These are phyloP conservation scores for Drosophila anceps DNA, from an alignment of 2,888 invertebrate genomes.

Conservation along the genomic window DNA sequence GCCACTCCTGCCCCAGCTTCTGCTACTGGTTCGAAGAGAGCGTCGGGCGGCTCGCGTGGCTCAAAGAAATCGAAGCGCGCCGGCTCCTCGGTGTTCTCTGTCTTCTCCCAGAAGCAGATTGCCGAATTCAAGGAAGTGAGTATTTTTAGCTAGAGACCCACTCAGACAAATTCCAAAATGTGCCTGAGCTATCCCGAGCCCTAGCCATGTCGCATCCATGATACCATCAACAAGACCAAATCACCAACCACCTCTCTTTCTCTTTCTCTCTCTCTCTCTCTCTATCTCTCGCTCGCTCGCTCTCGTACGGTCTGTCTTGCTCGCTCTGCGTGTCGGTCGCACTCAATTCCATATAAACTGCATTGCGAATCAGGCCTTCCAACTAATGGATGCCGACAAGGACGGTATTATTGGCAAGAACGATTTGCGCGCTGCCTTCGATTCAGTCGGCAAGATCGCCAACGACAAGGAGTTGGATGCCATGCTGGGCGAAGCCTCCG, in stretches of 20 bases:
- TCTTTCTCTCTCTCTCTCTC: conserved; percentile 63
- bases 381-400: conserved; percentile 98
- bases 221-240: conserved; percentile 63
- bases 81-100: conserved; percentile 98
- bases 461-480: conserved; percentile 96
- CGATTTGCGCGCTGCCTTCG: conserved; percentile 96
- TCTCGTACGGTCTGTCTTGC: conserved; percentile 39
- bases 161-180: conserved; percentile 11
- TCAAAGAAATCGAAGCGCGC: conserved; percentile 91
- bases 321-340: conserved; percentile 23
- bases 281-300: conserved; percentile 41
- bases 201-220: conserved; percentile 35
- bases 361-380: conserved; percentile 90
- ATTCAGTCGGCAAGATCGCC: conserved; percentile 95
- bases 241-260: conserved; percentile 76
- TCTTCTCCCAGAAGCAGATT: conserved; percentile 98
- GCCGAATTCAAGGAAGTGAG: conserved; percentile 97
- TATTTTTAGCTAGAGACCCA: conserved; percentile 31
- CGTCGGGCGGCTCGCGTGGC: conserved; percentile 89
- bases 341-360: background rate
- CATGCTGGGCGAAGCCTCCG: conserved; percentile 94
- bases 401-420: conserved; percentile 95
- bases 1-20: conserved; percentile 89
- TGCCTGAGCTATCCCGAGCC: conserved; percentile 14
- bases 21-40: conserved; percentile 92